phyloP scores from a whole-genome alignment of 2,113 vertebrate genomes.

The Struthio camelus region DNA sequence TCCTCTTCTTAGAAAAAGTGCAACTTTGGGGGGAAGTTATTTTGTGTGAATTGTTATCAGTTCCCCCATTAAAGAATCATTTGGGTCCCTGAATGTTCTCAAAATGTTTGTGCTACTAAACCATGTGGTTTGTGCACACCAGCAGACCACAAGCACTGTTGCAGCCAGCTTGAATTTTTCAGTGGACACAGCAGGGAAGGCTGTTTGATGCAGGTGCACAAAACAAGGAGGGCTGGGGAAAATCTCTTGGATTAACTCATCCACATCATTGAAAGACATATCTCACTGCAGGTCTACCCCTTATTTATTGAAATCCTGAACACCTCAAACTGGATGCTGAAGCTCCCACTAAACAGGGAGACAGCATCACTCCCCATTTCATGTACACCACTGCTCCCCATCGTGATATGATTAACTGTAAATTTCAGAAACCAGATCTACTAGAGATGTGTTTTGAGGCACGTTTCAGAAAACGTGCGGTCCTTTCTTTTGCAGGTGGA shows the following conservation, averaged over 20 bases:
- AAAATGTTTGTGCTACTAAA: not conserved
- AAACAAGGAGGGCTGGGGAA: not conserved
- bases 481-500: not conserved
- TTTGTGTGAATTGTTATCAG: not conserved
- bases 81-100: not conserved
- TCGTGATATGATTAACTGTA: accelerated
- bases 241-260: not conserved
- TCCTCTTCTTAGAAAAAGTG: not conserved
- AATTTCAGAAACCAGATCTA: not conserved
- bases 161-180: not conserved
- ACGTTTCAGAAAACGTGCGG: not conserved
- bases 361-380: not conserved
- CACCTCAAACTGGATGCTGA: not conserved
- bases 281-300: not conserved
- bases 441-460: not conserved
- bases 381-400: not conserved
- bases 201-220: not conserved
- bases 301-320: not conserved
- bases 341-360: not conserved
- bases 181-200: accelerated
- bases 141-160: not conserved
- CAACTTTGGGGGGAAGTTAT: not conserved
- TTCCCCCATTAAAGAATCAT: not conserved
- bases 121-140: not conserved
- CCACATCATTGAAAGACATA: not conserved